Base-by-base conservation (phyloP, 2,113 vertebrate genomes). In the Periophthalmodon schlosseri region DNA sequence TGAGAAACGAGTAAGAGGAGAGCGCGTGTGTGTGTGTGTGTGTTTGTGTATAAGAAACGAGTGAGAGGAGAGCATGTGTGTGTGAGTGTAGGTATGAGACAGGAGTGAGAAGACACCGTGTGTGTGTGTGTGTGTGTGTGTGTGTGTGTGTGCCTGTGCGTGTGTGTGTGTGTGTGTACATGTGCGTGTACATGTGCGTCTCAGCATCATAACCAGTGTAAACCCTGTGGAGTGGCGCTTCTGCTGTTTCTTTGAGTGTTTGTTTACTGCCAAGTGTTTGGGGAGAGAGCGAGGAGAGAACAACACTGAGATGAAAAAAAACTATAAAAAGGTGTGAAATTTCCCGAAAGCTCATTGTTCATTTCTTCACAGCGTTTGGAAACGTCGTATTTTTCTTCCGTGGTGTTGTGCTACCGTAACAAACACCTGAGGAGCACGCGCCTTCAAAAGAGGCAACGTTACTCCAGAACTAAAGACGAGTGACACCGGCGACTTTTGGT, bases 221-320 rank as follows among this genome's bases (percentile, higher is more conserved):
- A 57, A 9, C 69, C 72, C 73, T 52, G 44, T 72, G 73, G 81
- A 78, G 70, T 69, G 1, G 5, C 78, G 75, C 77, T 79, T n/a
- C 39, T 66, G 73, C 65, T 60, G 44, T 76, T n/a, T 56, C 71
- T 76, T 49, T n/a, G 52, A 46, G 46, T 71, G 57, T 67, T 74
- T 84, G 65, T 68, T 68, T 73, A 39, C 57, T 56, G 14, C 63
- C 56, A 20, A 20, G 67, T 72, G 33, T 33, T 49, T 79, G 34
- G 70, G 33, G 50, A 60, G 63, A 28, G 36, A 28, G 58, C 24
- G 57, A 60, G 57, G 57, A 24, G 23, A 60, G 50, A 63, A 71
- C 72, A 70, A 84, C 69, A 77, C 75, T 80, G 79, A 56, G 63
- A 76, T 81, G 80, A 60, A 21, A 60, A 10, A 4, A 3, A 12